Conservation (phyloP, 2,113 vertebrate genomes). For the Callithrix jacchus region DNA sequence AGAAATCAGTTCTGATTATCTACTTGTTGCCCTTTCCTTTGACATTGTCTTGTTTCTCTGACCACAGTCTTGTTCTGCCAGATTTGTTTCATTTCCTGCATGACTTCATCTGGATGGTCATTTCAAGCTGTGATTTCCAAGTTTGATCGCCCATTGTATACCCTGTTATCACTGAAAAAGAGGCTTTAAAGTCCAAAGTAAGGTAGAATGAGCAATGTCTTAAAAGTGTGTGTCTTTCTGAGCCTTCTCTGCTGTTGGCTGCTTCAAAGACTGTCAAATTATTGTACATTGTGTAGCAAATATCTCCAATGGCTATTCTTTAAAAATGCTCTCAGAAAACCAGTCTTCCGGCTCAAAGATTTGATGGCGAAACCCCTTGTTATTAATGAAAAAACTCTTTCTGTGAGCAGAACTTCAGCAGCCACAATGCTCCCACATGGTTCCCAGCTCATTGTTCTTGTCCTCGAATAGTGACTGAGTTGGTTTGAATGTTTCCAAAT, state of each 20-base stretch:
- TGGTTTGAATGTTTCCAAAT: constrained; percentile 16
- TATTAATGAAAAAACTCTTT: constrained; percentile 35
- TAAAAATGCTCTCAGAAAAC: constrained; percentile 49
- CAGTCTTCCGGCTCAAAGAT: constrained; percentile 32
- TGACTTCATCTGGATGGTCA: constrained; percentile 85
- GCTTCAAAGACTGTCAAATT: constrained; percentile 60
- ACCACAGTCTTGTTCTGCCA: constrained; percentile 82
- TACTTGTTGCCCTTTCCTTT: constrained; percentile 80
- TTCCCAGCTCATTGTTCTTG: neutral
- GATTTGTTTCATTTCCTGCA: constrained; percentile 86
- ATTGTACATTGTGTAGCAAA: constrained; percentile 55
- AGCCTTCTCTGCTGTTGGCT: constrained; percentile 55
- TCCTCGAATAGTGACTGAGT: neutral
- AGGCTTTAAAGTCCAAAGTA: constrained; percentile 85
- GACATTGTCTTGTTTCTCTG: constrained; percentile 81
- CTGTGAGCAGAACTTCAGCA: neutral
- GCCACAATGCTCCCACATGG: neutral
- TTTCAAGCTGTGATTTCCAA: constrained; percentile 87
- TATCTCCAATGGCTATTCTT: constrained; percentile 51
- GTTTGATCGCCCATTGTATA: constrained; percentile 83
- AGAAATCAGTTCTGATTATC: constrained; percentile 7
- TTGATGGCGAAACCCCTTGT: constrained; percentile 40
- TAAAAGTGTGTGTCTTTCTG: constrained; percentile 76
- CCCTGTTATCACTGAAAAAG: constrained; percentile 80
- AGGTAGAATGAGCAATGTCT: constrained; percentile 80